Base-by-base conservation (phyloP, 2,797 vertebrate species). In the Australoheros facetus region DNA sequence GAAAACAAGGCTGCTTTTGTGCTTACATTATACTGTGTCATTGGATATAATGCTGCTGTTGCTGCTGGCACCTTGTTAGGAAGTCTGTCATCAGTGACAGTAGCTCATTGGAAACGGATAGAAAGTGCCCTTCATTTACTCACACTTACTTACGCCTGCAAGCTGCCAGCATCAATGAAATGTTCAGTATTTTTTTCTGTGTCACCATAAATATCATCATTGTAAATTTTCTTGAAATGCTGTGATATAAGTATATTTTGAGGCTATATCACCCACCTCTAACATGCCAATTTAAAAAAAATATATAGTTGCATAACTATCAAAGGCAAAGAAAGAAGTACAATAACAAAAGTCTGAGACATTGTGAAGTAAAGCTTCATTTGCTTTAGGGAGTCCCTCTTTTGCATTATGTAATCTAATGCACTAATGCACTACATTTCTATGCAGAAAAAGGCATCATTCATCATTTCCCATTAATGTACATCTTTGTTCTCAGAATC, bases 401-500 rank as follows among this genome's bases (percentile, higher is more conserved):
- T 60, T 59, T 78, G 23, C 48, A 17, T 90, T 85, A 87, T 59
- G 54, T 85, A 86, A 83, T 88, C 45, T 54, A n/a, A n/a, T n/a
- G n/a, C 26, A 70, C 53, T 78, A 87, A 85, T 87, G 85, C 71
- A 66, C 72, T 85, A 56, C 30, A 79, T 76, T 79, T 86, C 64
- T 77, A 56, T 71, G 54, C 42, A 77, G 26, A 83, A 26, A 12
- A 56, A 85, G 32, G 73, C 39, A 76, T 82, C 71, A 71, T 72
- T 79, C 42, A 70, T 59, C 75, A 51, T 60, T 57, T 64, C 28
- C 45, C 66, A 66, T 86, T 88, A 70, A 82, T 75, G 76, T 79
- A 32, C 37, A 28, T 73, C 69, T 73, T 42, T 7, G 17, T 13
- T 19, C 42, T 53, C 28, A 79, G 42, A 78, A 87, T 60, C 54